These are phyloP conservation scores for Paramisgurnus dabryanus DNA, from an alignment of 2,113 vertebrate genomes.

Conservation along the genomic window DNA sequence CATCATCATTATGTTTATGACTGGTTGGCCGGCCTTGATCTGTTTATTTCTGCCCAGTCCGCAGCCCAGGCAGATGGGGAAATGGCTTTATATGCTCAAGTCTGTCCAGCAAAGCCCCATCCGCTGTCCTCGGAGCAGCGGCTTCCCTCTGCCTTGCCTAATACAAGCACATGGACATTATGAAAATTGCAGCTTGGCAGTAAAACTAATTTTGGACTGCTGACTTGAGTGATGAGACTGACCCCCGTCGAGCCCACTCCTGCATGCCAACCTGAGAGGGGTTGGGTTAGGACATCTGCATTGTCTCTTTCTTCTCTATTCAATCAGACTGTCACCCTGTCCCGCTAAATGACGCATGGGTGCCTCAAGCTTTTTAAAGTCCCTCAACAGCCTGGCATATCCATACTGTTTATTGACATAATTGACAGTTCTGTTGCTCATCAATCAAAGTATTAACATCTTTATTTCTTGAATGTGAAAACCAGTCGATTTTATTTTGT, in stretches of 20 bases:
- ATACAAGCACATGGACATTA: slow-evolving; percentile 53
- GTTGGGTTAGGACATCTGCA: neutral
- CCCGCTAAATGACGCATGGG: slow-evolving; percentile 52
- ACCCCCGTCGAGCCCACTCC: slow-evolving; percentile 28
- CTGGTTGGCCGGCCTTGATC: slow-evolving; percentile 34
- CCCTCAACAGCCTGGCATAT: slow-evolving; percentile 45
- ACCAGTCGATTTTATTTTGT: slow-evolving; percentile 34
- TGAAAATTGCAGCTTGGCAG: slow-evolving; percentile 60
- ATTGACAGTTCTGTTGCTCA: slow-evolving; percentile 50
- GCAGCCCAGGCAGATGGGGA: slow-evolving; percentile 54
- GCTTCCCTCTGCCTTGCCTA: slow-evolving; percentile 37
- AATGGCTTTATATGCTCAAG: slow-evolving; percentile 36
- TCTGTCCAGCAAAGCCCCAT: slow-evolving; percentile 48
- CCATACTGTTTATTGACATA: slow-evolving; percentile 49
- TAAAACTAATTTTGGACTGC: slow-evolving; percentile 45
- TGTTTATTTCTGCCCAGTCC: slow-evolving; percentile 42
- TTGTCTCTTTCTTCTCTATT: slow-evolving; percentile 32
- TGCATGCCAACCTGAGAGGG: neutral
- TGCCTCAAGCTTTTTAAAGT: slow-evolving; percentile 42
- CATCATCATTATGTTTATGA: slow-evolving; percentile 58
- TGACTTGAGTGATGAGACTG: slow-evolving; percentile 56
- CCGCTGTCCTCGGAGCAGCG: neutral
- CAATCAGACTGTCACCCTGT: slow-evolving; percentile 43
- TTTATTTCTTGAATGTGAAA: slow-evolving; percentile 35
- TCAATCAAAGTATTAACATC: slow-evolving; percentile 48